These are phyloP conservation scores for Heliopora coerulea DNA, from an alignment of 92 coral and sea anemone species.

Conservation along the genomic window DNA sequence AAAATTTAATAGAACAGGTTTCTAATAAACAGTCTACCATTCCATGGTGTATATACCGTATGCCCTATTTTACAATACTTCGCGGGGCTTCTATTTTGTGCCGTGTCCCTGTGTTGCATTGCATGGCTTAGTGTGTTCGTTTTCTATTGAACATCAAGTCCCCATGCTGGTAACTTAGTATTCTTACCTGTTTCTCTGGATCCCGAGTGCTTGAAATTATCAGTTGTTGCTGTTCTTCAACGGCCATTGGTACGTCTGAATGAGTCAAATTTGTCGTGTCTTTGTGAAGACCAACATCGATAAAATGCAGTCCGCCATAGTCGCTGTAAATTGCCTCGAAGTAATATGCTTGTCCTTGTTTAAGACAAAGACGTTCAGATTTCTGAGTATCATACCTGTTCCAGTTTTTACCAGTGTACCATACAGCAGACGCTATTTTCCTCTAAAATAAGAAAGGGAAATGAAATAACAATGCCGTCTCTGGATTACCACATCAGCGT, in stretches of 20 bases:
- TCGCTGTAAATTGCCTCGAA: conserved; percentile 71
- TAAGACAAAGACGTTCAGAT: conserved; percentile 65
- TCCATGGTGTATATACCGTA: too few relatives aligned
- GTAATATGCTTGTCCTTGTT: conserved; percentile 62
- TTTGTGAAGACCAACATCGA: conserved; percentile 67
- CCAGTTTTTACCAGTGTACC: conserved; percentile 66
- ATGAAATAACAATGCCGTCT: neutral
- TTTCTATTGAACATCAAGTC: too few relatives aligned
- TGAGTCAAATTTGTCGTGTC: conserved; percentile 67
- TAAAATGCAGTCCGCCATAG: conserved; percentile 53
- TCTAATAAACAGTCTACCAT: too few relatives aligned
- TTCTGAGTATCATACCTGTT: conserved; percentile 56
- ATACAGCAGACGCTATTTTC: conserved; percentile 64
- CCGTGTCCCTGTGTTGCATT: too few relatives aligned
- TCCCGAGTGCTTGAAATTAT: conserved; percentile 39
- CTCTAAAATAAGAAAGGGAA: conserved; percentile 29
- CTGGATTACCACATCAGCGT: neutral
- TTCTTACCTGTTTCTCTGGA: conserved; percentile 70
- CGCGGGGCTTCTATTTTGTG: too few relatives aligned
- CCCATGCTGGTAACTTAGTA: too few relatives aligned
- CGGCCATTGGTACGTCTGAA: conserved; percentile 71
- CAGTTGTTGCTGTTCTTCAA: conserved; percentile 70
- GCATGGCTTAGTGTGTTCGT: too few relatives aligned
- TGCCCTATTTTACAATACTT: too few relatives aligned
- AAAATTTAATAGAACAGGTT: neutral